A percentile compares a stretch with the other conserved stretches of the same genome.
These are phyloP conservation scores for Drosophila paucipuncta DNA, from an alignment of 2,888 invertebrate species.

Conservation along the genomic window DNA sequence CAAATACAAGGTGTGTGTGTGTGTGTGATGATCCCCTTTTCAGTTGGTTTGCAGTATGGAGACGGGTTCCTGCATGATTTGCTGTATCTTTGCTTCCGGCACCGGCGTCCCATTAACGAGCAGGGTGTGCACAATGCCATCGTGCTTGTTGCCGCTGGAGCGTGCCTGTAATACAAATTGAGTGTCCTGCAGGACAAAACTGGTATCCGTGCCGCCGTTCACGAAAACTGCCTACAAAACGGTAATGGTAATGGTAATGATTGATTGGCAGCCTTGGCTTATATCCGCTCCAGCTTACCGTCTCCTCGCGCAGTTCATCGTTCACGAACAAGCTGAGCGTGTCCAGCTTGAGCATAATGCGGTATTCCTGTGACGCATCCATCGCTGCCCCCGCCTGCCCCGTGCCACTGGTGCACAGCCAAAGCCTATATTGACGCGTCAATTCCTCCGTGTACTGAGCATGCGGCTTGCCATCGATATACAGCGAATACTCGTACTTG, in stretches of 20 bases:
- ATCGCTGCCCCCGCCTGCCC: not conserved
- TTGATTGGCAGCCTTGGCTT: not conserved
- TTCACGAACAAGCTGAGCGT: conserved; percentile 84
- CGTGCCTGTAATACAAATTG: conserved; percentile 84
- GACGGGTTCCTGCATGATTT: conserved; percentile 82
- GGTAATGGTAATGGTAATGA: not conserved
- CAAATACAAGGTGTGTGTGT: conserved; percentile 38
- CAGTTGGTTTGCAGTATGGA: conserved; percentile 77
- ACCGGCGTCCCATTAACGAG: conserved; percentile 86
- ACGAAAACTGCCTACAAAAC: conserved; percentile 90
- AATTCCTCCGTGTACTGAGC: conserved; percentile 93
- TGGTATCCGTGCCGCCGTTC: conserved; percentile 93
- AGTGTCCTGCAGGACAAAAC: conserved; percentile 86
- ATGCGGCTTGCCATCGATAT: conserved; percentile 92
- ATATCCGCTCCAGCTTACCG: conserved; percentile 61
- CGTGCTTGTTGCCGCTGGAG: conserved; percentile 84
- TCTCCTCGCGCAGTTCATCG: conserved; percentile 82
- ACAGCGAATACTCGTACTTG: conserved; percentile 92
- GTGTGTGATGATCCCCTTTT: conserved; percentile 20
- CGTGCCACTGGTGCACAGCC: conserved; percentile 87
- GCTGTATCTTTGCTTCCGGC: conserved; percentile 82
- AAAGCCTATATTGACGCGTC: conserved; percentile 90
- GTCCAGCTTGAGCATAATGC: conserved; percentile 89
- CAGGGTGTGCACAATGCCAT: conserved; percentile 88
- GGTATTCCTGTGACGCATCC: conserved; percentile 86